phyloP scores from a whole-genome alignment of 2,797 vertebrate genomes.

The Rhinogobio ventralis region DNA sequence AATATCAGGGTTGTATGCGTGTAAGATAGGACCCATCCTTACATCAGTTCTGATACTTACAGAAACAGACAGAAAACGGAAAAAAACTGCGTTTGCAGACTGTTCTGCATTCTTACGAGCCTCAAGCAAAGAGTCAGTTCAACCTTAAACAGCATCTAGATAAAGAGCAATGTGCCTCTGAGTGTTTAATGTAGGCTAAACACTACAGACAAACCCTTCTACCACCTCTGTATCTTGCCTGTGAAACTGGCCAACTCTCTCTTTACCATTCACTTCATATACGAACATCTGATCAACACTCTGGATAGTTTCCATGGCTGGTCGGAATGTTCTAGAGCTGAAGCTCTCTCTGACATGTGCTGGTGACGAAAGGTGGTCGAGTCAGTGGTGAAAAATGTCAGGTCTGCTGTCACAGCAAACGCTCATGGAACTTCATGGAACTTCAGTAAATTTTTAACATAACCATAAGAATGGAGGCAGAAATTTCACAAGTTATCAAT shows the following conservation, averaged over 20 bases:
- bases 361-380: not conserved
- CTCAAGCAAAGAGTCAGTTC: not conserved
- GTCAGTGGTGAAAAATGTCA: not conserved
- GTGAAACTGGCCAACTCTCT: not conserved
- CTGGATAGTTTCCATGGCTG: not conserved
- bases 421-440: not conserved
- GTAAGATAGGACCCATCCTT: not conserved
- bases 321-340: not conserved
- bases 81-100: not conserved
- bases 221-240: not conserved
- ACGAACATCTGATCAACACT: not conserved
- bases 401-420: not conserved
- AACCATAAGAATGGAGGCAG: not conserved
- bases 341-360: not conserved
- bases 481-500: not conserved
- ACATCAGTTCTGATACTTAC: not conserved
- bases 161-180: not conserved
- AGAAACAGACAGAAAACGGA: not conserved
- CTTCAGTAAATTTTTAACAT: not conserved
- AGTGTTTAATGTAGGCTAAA: constrained; percentile 1
- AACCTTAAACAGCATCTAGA: not conserved
- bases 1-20: not conserved
- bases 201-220: not conserved
- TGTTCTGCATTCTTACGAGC: not conserved
- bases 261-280: not conserved